These are phyloP conservation scores for Crocuta crocuta DNA, from an alignment of 2,113 vertebrate genomes.

Conservation along the genomic window DNA sequence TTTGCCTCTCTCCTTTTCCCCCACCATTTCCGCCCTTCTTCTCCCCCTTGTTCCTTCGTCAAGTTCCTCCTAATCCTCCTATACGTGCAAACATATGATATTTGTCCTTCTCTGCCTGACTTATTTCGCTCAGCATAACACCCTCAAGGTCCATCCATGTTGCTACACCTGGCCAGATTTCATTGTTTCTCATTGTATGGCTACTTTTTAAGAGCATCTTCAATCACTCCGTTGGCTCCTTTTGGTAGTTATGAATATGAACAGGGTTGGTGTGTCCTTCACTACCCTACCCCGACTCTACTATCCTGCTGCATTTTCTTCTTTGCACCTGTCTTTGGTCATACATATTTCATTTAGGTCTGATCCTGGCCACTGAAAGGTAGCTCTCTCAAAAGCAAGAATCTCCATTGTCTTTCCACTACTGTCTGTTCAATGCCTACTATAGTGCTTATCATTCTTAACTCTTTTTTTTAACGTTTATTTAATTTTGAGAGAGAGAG, in stretches of 20 bases:
- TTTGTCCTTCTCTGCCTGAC: too few relatives aligned
- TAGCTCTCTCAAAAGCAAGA: background rate
- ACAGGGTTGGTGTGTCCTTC: fast-evolving
- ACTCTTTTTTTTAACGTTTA: too few relatives aligned
- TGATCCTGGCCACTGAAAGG: background rate
- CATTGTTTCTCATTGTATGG: background rate
- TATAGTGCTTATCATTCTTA: background rate
- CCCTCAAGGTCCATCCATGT: too few relatives aligned
- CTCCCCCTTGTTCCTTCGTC: too few relatives aligned
- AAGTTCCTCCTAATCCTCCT: too few relatives aligned
- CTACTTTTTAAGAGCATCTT: too few relatives aligned
- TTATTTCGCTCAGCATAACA: too few relatives aligned
- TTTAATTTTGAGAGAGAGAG: too few relatives aligned
- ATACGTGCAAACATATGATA: too few relatives aligned
- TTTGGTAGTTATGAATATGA: background rate
- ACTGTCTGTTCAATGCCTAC: background rate
- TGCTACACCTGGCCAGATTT: too few relatives aligned
- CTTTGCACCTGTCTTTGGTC: background rate
- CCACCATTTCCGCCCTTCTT: too few relatives aligned
- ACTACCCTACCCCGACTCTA: background rate
- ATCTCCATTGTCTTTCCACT: background rate
- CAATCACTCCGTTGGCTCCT: background rate
- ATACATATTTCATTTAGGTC: background rate
- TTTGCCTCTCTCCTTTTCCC: too few relatives aligned
- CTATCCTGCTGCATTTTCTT: background rate